Percentiles rank a stretch among this genome's conserved stretches.
These are phyloP conservation scores for Cheirogaleus medius DNA, from an alignment of 2,113 vertebrate genomes.

Conservation along the genomic window DNA sequence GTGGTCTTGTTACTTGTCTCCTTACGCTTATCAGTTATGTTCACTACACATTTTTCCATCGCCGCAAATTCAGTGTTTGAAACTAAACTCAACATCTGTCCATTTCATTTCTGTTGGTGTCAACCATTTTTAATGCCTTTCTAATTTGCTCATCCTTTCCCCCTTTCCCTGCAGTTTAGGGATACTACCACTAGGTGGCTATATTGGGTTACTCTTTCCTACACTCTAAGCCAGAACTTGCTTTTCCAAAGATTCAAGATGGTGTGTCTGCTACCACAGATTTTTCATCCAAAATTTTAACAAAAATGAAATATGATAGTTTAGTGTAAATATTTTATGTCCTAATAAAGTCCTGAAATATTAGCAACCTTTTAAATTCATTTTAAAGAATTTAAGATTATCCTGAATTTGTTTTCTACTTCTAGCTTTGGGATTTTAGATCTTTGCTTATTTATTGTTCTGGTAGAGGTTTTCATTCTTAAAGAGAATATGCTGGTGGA, in stretches of 20 bases:
- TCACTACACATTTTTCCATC: not conserved
- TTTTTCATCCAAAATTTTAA: not conserved
- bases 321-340: not conserved
- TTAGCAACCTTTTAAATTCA: not conserved
- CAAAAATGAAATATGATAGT: not conserved
- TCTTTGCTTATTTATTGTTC: not conserved
- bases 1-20: not conserved
- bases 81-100: not conserved
- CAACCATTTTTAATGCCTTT: not conserved
- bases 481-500: not conserved
- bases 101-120: not conserved
- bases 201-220: conserved; percentile 10
- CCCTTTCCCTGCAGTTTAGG: conserved; percentile 50
- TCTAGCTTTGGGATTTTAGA: conserved; percentile 1
- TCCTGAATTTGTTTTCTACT: conserved; percentile 14
- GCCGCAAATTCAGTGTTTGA: not conserved
- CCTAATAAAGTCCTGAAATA: not conserved
- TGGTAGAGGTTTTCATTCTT: conserved; percentile 37
- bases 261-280: not conserved
- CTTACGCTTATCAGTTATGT: not conserved
- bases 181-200: conserved; percentile 59
- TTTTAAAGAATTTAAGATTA: not conserved
- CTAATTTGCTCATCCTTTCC: not conserved
- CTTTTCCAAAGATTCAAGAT: conserved; percentile 46
- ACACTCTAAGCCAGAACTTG: not conserved